Evolutionary conservation across 2,888 invertebrate genomes (phyloP).

Genomic region (Axea sp.): DNA sequence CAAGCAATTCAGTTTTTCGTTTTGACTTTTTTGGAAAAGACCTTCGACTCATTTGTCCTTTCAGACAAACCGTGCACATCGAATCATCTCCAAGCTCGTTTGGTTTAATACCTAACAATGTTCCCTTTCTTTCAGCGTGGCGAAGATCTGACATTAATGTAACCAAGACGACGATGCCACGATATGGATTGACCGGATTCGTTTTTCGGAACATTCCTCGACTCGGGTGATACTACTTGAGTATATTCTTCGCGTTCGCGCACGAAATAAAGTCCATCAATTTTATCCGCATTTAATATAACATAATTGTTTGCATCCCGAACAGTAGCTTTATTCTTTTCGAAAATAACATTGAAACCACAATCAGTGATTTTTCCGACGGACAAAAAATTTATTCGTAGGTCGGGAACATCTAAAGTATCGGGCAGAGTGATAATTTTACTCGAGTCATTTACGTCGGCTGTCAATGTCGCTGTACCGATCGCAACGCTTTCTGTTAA

Average conservation of each 20-base stretch:
- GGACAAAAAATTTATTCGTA: slow-evolving; percentile 22
- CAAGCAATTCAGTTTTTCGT: neutral
- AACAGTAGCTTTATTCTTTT: neutral
- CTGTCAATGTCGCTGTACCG: neutral
- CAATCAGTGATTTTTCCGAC: slow-evolving; percentile 26
- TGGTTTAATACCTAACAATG: neutral
- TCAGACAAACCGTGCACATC: neutral
- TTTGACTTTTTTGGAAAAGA: slow-evolving; percentile 1
- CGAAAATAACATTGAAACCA: slow-evolving; percentile 6
- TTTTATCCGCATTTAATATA: neutral
- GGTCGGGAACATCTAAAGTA: slow-evolving; percentile 22
- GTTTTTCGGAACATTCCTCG: neutral
- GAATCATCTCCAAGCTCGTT: neutral
- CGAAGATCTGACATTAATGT: slow-evolving; percentile 3
- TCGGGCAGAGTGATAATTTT: neutral
- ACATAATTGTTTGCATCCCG: neutral
- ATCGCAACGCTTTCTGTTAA: neutral
- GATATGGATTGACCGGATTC: neutral
- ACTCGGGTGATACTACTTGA: neutral
- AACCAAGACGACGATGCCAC: slow-evolving; percentile 16
- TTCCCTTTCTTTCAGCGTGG: neutral
- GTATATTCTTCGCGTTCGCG: neutral
- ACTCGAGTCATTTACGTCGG: neutral
- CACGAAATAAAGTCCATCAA: neutral
- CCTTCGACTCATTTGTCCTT: neutral